phyloP scores from a whole-genome alignment of 2,888 invertebrate genomes.

The Chloroclysta siterata region DNA sequence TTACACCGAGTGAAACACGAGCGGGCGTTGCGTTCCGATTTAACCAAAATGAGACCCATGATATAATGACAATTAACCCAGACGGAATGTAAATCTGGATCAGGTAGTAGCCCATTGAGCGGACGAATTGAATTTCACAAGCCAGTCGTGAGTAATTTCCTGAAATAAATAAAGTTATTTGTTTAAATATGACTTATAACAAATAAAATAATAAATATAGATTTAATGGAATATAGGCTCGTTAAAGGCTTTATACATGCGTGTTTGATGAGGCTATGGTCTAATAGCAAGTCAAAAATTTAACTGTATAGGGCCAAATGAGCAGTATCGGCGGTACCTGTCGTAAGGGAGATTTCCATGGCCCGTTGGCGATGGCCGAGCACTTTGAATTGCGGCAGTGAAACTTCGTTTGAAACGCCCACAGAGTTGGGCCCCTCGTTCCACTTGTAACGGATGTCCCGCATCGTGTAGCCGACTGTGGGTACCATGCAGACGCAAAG shows the following conservation, averaged over 20 bases:
- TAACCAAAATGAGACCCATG: slow-evolving; percentile 98
- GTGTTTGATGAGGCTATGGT: slow-evolving; percentile 16
- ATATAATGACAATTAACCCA: slow-evolving; percentile 97
- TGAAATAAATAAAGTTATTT: slow-evolving; percentile 60
- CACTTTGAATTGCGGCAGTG: slow-evolving; percentile 98
- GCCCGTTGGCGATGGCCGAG: slow-evolving; percentile 97
- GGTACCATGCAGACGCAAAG: slow-evolving; percentile 83
- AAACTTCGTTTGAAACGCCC: slow-evolving; percentile 96
- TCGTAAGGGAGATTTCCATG: slow-evolving; percentile 97
- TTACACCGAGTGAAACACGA: slow-evolving; percentile 96
- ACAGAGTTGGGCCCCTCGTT: slow-evolving; percentile 97
- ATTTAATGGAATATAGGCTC: neutral
- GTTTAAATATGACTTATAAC: neutral
- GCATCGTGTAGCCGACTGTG: slow-evolving; percentile 98
- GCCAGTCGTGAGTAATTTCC: slow-evolving; percentile 98
- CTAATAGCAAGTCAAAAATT: slow-evolving; percentile 4
- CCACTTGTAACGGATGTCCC: slow-evolving; percentile 99
- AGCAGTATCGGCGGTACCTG: slow-evolving; percentile 87
- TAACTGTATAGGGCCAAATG: slow-evolving; percentile 11
- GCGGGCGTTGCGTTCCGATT: slow-evolving; percentile 97
- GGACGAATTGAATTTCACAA: slow-evolving; percentile 98
- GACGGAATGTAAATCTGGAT: slow-evolving; percentile 99
- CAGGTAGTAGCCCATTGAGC: slow-evolving; percentile 99
- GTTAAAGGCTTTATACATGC: slow-evolving; percentile 19
- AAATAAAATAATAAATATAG: neutral